These are phyloP conservation scores for Himalopsyche japonica DNA, from an alignment of 2,888 invertebrate genomes.

Conservation along the genomic window DNA sequence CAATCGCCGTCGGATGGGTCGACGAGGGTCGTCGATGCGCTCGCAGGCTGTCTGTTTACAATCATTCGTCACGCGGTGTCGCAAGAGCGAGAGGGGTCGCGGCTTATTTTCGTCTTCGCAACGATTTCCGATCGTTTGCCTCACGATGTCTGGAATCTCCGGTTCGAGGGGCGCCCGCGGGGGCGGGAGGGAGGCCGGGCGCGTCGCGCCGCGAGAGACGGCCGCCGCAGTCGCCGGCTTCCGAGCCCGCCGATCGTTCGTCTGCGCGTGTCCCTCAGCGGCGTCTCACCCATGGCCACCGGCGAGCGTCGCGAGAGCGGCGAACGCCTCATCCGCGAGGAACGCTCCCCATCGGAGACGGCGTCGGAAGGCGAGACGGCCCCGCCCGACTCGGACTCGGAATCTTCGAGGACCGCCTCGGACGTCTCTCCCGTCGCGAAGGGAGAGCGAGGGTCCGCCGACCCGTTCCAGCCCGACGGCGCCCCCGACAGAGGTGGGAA, in stretches of 20 bases:
- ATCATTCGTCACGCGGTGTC: background rate
- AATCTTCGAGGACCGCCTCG: slow-evolving; percentile 7
- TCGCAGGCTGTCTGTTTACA: background rate
- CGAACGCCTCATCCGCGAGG: slow-evolving; percentile 44
- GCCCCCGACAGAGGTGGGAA: background rate
- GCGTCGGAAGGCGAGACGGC: slow-evolving; percentile 60
- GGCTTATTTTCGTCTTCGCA: background rate
- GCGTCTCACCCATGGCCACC: slow-evolving; percentile 40
- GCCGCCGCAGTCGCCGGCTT: slow-evolving; percentile 50
- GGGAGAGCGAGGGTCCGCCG: background rate
- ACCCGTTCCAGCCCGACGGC: background rate
- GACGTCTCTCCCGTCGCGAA: background rate
- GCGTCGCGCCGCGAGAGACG: slow-evolving; percentile 55
- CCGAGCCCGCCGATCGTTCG: slow-evolving; percentile 43
- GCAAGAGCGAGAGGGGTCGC: background rate
- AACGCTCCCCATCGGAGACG: slow-evolving; percentile 44
- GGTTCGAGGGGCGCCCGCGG: slow-evolving; percentile 53
- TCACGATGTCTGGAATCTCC: slow-evolving; percentile 47
- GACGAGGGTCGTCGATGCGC: background rate
- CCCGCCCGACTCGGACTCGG: slow-evolving; percentile 50
- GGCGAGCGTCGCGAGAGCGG: slow-evolving; percentile 33
- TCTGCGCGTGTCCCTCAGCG: slow-evolving; percentile 10
- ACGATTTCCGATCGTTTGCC: background rate
- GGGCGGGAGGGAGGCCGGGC: slow-evolving; percentile 61
- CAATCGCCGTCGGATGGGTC: background rate